phyloP scores from a whole-genome alignment of 2,113 vertebrate species.

The Galbula dea region DNA sequence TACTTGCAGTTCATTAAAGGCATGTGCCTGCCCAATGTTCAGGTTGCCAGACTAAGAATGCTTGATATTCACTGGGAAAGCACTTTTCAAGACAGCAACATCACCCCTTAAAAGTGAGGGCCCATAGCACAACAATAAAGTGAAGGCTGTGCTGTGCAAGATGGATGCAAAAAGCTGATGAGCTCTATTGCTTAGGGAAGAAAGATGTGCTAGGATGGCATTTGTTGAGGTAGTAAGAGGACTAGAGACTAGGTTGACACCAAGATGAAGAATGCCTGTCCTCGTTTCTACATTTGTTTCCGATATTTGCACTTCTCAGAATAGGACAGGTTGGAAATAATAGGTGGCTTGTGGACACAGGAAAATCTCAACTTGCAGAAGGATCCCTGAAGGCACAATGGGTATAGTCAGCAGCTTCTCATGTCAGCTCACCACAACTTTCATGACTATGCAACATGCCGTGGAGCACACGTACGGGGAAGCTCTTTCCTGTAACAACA shows the following conservation, averaged over 20 bases:
- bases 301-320: neutral
- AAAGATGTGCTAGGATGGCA: neutral
- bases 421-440: neutral
- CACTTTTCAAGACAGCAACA: neutral
- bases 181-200: neutral
- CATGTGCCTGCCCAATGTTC: neutral
- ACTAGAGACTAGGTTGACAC: neutral
- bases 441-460: neutral
- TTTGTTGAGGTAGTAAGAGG: neutral
- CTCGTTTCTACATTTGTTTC: neutral
- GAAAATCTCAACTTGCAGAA: neutral
- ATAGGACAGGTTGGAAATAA: neutral
- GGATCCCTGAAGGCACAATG: neutral
- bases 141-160: neutral
- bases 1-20: neutral
- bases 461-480: too few species aligned
- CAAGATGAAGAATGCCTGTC: neutral
- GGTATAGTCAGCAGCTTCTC: neutral
- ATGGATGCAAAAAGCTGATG: neutral
- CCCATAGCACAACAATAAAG: neutral
- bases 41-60: neutral
- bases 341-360: neutral
- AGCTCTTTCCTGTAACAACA: neutral
- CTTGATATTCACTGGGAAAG: neutral
- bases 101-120: neutral